Conservation (phyloP, 2,888 invertebrate species). For the Lasioglossum calceatum region DNA sequence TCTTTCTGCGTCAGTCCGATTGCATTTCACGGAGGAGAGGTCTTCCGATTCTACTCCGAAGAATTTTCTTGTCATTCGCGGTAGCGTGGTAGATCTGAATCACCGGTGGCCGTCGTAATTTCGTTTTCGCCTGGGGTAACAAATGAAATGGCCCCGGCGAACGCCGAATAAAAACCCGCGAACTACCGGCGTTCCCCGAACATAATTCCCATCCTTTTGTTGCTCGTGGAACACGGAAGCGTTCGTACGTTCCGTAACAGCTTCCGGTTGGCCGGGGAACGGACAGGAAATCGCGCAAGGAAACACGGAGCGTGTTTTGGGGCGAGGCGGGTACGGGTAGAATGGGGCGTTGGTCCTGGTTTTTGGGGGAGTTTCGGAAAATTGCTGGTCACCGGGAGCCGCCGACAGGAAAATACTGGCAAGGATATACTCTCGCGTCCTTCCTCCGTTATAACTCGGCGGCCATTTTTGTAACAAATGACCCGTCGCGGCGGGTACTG, state of each 20-base stretch:
- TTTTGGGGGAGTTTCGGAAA: conserved; percentile 45
- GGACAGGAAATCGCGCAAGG: conserved; percentile 25
- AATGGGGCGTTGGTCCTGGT: neutral
- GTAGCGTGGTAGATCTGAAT: neutral
- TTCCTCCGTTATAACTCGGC: conserved; percentile 59
- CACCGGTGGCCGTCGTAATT: neutral
- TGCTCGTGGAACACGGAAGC: conserved; percentile 11
- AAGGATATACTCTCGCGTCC: conserved; percentile 59
- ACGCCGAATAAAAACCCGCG: conserved; percentile 4
- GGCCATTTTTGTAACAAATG: conserved; percentile 71
- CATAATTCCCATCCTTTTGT: conserved; percentile 32
- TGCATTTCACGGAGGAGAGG: neutral
- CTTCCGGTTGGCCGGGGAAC: conserved; percentile 11
- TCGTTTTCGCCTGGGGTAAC: neutral
- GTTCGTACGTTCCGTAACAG: conserved; percentile 3
- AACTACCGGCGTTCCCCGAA: neutral
- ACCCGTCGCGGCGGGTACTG: conserved; percentile 65
- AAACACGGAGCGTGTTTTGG: neutral
- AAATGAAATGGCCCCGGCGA: neutral
- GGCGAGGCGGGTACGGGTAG: neutral
- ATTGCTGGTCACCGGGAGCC: conserved; percentile 18
- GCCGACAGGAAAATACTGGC: conserved; percentile 57
- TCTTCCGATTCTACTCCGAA: neutral
- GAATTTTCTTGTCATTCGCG: neutral
- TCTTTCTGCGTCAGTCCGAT: neutral